Base-by-base conservation (phyloP, 2,888 invertebrate genomes). In the Pocota personata region DNA sequence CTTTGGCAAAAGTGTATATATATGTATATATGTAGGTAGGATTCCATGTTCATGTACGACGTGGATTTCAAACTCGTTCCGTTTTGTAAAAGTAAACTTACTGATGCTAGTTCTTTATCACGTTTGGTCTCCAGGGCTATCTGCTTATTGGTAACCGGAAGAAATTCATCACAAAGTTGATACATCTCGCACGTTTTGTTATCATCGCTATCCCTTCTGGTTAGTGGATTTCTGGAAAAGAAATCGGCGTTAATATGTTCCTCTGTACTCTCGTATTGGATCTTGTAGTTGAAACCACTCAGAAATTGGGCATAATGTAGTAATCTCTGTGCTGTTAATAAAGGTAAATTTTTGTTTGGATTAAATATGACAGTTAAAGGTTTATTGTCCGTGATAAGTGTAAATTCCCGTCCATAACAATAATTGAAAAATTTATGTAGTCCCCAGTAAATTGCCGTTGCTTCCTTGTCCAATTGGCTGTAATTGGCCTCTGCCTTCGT, bases 221-320 rank as follows among this genome's bases (percentile, higher is more conserved):
- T n/a, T 12, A 24, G 12, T 24, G 58, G 48, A 27, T 60, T 72
- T 58, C 50, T 50, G 50, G 67, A 58, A 48, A 72, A 37, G 32
- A 50, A 77, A 43, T 62, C 58, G 19, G 55, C 69, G 24, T 87
- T 82, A 21, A 75, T 83, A 21, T 66, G 16, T 50, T 88, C 80
- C 14, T 64, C 48, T 10, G 62, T 55, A 52, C 75, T 87, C 5
- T 84, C 60, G 55, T 86, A 82, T 40, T 64, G 50, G 43, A 88
- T 87, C 19, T 24, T 73, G 19, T 88, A 88, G n/a, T 83, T 67
- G 21, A 87, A 88, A 62, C 82, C 87, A 7, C 80, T 80, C 7
- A 88, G 35, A 37, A 87, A 71, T 21, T 83, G 78, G 30, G 87
- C 82, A 50, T 83, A 88, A 21, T 86, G 75, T 32, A 87, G 66